These are phyloP conservation scores for Sycophila texana DNA, from an alignment of 2,888 invertebrate species.

Conservation along the genomic window DNA sequence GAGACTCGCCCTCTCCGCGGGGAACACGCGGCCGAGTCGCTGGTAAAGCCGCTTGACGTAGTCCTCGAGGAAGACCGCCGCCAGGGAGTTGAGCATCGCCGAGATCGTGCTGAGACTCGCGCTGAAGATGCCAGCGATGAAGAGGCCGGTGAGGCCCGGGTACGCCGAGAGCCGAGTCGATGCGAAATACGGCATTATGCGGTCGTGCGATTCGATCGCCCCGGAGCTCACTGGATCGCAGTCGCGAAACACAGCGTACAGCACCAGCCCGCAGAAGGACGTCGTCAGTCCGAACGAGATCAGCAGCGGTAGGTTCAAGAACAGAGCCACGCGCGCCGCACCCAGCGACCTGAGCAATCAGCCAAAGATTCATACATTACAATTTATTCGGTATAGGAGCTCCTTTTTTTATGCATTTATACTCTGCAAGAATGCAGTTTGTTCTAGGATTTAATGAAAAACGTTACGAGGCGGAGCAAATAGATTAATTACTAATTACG, in stretches of 20 bases:
- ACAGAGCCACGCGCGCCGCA: constrained; percentile 82
- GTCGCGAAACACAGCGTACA: constrained; percentile 87
- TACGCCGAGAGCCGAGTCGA: constrained; percentile 79
- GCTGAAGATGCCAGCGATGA: constrained; percentile 85
- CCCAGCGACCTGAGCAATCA: constrained; percentile 29
- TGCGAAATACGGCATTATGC: constrained; percentile 86
- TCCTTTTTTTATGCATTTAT: too few species aligned
- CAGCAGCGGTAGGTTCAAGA: constrained; percentile 87
- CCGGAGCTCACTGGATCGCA: constrained; percentile 87
- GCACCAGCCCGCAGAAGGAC: constrained; percentile 83
- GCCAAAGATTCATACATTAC: too few species aligned
- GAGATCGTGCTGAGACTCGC: constrained; percentile 95
- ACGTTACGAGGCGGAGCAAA: too few species aligned
- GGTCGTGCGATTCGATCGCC: constrained; percentile 83
- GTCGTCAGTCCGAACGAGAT: constrained; percentile 83
- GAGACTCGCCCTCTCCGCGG: constrained; percentile 84
- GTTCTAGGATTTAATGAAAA: background rate
- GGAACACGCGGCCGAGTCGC: constrained; percentile 80
- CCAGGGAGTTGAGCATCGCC: constrained; percentile 91
- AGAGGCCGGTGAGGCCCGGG: constrained; percentile 73
- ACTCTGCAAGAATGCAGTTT: too few species aligned
- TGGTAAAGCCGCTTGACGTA: constrained; percentile 80
- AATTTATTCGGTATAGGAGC: too few species aligned
- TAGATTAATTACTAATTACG: too few species aligned
- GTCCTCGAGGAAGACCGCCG: constrained; percentile 93